Percentiles rank a stretch among this genome's conserved stretches.
These are phyloP conservation scores for Rhopalosiphum maidis DNA, from an alignment of 1,140 invertebrate genomes.

Conservation along the genomic window DNA sequence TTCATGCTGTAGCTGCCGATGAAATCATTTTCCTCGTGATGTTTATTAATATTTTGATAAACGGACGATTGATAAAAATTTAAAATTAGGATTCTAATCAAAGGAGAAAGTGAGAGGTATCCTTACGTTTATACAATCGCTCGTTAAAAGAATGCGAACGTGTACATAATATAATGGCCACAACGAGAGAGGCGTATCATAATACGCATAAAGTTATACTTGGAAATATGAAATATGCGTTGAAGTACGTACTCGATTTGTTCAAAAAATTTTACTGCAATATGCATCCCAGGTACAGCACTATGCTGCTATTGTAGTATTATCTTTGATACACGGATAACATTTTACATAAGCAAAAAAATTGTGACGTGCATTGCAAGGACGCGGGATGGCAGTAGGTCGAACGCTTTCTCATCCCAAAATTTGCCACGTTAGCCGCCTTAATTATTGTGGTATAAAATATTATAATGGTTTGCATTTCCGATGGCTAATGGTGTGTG, in stretches of 20 bases:
- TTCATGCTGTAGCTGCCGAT: background rate
- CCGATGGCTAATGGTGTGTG: background rate
- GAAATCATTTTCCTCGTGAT: background rate
- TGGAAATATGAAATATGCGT: conserved; percentile 7
- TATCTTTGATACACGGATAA: background rate
- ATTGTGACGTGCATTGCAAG: background rate
- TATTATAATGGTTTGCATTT: background rate
- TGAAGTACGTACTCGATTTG: background rate
- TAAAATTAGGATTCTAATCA: background rate
- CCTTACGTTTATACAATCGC: conserved; percentile 12
- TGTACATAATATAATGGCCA: background rate
- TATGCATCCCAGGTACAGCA: background rate
- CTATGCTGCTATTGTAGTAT: background rate
- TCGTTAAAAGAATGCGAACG: conserved; percentile 18
- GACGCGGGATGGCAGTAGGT: background rate
- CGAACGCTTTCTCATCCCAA: background rate
- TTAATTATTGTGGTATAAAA: background rate
- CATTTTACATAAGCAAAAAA: background rate
- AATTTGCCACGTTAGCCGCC: background rate
- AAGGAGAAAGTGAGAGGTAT: conserved; percentile 34
- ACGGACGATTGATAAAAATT: background rate
- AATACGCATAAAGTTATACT: background rate
- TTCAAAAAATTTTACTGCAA: background rate
- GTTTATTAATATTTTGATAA: background rate
- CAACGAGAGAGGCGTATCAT: background rate